phyloP scores from a whole-genome alignment of 2,888 invertebrate genomes.

The Neoascia interrupta region DNA sequence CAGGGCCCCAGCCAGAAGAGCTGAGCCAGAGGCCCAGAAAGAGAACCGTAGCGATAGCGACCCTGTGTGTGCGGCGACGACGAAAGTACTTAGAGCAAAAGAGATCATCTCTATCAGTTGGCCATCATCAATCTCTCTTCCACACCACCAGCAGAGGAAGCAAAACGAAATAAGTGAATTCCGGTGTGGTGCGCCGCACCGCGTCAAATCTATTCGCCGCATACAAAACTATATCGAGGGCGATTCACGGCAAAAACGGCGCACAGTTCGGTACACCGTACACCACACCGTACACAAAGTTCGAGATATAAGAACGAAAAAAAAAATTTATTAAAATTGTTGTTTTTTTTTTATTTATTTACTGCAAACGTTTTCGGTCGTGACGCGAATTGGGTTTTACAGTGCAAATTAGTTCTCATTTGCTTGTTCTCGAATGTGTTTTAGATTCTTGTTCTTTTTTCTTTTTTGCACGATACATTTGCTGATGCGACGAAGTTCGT shows the following conservation, averaged over 20 bases:
- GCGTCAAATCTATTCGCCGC: constrained; percentile 69
- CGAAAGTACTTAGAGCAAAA: constrained; percentile 26
- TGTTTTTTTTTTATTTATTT: constrained; percentile 40
- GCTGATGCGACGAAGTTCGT: neutral
- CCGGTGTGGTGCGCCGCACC: constrained; percentile 67
- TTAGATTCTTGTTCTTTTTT: neutral
- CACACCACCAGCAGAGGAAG: constrained; percentile 32
- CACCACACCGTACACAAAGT: constrained; percentile 55
- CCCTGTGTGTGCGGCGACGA: constrained; percentile 24
- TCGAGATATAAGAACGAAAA: constrained; percentile 46
- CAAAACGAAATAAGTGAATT: constrained; percentile 63
- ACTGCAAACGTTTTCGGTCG: constrained; percentile 43
- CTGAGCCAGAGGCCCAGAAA: neutral
- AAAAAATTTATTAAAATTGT: constrained; percentile 17
- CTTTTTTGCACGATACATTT: neutral
- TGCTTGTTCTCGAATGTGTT: too few species aligned
- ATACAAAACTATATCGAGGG: constrained; percentile 69
- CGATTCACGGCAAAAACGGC: constrained; percentile 66
- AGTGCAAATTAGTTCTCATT: constrained; percentile 44
- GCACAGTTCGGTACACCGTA: constrained; percentile 69
- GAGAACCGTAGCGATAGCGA: too few species aligned
- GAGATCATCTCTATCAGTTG: constrained; percentile 30
- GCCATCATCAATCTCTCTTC: constrained; percentile 39
- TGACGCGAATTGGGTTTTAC: constrained; percentile 45
- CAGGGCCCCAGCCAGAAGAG: neutral